phyloP scores from a whole-genome alignment of 2,888 invertebrate species.

The Cryptus armator region DNA sequence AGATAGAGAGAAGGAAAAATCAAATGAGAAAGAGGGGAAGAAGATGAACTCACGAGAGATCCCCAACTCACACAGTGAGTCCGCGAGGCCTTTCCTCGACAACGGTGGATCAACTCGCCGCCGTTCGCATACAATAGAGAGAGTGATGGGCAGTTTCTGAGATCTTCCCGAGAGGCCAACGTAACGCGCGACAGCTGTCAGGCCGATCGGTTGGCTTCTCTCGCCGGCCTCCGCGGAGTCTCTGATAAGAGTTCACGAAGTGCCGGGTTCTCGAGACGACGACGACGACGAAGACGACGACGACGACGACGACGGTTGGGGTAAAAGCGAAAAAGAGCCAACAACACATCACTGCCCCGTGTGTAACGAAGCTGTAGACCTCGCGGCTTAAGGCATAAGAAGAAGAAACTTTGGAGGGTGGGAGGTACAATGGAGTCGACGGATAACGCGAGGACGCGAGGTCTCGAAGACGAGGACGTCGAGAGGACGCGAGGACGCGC shows the following conservation, averaged over 20 bases:
- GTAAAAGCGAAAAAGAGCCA: neutral
- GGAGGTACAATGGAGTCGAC: slow-evolving; percentile 67
- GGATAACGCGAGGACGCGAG: slow-evolving; percentile 67
- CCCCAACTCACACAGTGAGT: slow-evolving; percentile 17
- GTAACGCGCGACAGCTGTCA: slow-evolving; percentile 78
- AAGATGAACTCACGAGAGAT: slow-evolving; percentile 39
- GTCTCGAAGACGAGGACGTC: slow-evolving; percentile 67
- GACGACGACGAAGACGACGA: too few species aligned
- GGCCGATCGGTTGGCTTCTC: slow-evolving; percentile 55
- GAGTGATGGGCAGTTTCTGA: slow-evolving; percentile 77
- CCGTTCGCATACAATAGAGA: slow-evolving; percentile 76
- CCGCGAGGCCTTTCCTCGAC: slow-evolving; percentile 45
- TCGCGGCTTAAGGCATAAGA: slow-evolving; percentile 47
- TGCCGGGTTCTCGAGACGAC: neutral
- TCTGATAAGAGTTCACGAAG: slow-evolving; percentile 59
- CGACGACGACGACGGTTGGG: neutral
- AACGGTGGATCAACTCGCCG: slow-evolving; percentile 49
- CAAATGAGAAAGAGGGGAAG: slow-evolving; percentile 25
- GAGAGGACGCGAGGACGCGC: slow-evolving; percentile 66
- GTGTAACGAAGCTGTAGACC: slow-evolving; percentile 63
- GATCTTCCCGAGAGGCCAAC: slow-evolving; percentile 69
- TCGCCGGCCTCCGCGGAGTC: slow-evolving; percentile 37
- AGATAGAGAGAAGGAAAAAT: slow-evolving; percentile 55
- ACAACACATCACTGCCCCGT: neutral
- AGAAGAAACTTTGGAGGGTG: neutral